Evolutionary conservation across 2,113 vertebrate species (phyloP).

Genomic region (Pandion haliaetus): DNA sequence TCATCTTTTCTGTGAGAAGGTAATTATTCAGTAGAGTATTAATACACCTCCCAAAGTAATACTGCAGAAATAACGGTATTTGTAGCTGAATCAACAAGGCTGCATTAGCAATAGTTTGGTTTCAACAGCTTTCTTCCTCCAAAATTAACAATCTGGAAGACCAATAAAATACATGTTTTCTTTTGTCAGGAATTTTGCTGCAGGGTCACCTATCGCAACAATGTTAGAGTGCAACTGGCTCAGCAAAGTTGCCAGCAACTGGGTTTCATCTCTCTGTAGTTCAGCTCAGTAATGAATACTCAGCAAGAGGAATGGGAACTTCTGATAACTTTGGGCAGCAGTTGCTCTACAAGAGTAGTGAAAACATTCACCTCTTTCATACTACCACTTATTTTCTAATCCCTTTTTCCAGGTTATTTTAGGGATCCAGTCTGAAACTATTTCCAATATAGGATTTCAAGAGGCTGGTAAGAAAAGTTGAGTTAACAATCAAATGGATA

Average conservation of each 20-base stretch:
- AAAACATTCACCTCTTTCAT: background rate
- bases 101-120: background rate
- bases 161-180: background rate
- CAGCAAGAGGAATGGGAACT: background rate
- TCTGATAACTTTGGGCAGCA: background rate
- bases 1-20: background rate
- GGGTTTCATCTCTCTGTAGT: background rate
- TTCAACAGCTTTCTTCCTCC: background rate
- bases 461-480: background rate
- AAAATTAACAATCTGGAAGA: background rate
- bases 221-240: background rate
- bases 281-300: background rate
- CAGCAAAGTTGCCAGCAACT: background rate
- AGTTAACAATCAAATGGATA: background rate
- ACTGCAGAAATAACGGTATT: background rate
- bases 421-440: background rate
- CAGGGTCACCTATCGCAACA: background rate
- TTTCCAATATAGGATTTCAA: background rate
- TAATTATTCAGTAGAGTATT: background rate
- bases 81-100: background rate
- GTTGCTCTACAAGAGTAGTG: background rate
- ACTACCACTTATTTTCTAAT: background rate
- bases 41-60: background rate
- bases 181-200: background rate
- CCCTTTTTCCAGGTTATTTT: background rate